These are phyloP conservation scores for Aldrovandia affinis DNA, from an alignment of 2,797 vertebrate species.

Conservation along the genomic window DNA sequence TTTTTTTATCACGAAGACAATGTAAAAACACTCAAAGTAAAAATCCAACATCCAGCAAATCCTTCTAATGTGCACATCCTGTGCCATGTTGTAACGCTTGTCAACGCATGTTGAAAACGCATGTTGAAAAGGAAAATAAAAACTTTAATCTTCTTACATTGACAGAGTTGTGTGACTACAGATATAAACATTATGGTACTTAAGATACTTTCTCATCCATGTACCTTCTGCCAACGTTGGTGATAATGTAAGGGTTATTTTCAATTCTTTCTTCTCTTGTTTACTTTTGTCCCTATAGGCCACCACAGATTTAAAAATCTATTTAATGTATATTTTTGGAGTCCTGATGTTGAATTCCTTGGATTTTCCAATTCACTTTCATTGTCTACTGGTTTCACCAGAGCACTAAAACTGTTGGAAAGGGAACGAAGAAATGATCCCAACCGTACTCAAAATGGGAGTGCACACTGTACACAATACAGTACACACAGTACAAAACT, in stretches of 20 bases:
- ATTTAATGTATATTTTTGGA: conserved; percentile 56
- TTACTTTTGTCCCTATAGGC: conserved; percentile 44
- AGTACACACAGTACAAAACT: too few species aligned
- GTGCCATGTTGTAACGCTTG: too few species aligned
- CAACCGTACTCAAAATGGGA: too few species aligned
- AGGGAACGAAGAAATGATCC: not conserved
- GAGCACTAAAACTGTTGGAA: not conserved
- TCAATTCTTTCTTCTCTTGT: conserved; percentile 38
- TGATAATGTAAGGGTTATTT: conserved; percentile 35
- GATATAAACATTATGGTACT: conserved; percentile 23
- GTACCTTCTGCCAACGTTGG: conserved; percentile 34
- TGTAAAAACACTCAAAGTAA: conserved; percentile 29
- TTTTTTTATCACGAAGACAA: not conserved
- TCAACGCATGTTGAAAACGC: conserved; percentile 48
- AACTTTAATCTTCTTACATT: conserved; percentile 52
- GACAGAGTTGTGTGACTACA: not conserved
- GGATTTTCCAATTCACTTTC: not conserved
- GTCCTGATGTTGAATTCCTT: conserved; percentile 46
- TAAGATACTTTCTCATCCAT: conserved; percentile 23
- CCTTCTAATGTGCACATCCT: conserved; percentile 45
- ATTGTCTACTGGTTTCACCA: not conserved
- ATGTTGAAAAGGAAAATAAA: conserved; percentile 49
- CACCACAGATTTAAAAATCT: conserved; percentile 45
- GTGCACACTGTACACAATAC: too few species aligned
- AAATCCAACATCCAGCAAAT: conserved; percentile 40